Percentiles rank a stretch among this genome's conserved stretches.
phyloP scores from a whole-genome alignment of 2,888 invertebrate genomes.

The Dusona sp. region DNA sequence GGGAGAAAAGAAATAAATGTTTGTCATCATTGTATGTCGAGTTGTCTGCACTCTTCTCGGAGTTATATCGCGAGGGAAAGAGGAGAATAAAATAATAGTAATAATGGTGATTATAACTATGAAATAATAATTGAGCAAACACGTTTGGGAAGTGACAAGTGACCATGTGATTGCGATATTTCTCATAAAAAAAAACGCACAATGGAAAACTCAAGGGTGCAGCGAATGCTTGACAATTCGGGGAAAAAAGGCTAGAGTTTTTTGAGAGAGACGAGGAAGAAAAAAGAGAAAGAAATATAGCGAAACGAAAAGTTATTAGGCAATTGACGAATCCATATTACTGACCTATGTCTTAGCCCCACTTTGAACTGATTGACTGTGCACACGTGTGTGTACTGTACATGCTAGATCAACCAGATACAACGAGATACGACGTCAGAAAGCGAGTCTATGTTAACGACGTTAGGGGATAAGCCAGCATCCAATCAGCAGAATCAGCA shows the following conservation, averaged over 20 bases:
- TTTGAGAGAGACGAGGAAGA: not conserved
- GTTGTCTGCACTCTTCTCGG: conserved; percentile 71
- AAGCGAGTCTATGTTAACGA: conserved; percentile 75
- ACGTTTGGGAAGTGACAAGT: conserved; percentile 83
- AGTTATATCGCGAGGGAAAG: conserved; percentile 33
- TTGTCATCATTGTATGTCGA: conserved; percentile 42
- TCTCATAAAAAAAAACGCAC: conserved; percentile 65
- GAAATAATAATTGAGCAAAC: conserved; percentile 47
- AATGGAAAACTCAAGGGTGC: conserved; percentile 30
- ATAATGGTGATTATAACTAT: not conserved
- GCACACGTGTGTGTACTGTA: conserved; percentile 72
- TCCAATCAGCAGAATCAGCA: conserved; percentile 71
- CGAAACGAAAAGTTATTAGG: conserved; percentile 14
- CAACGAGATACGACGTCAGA: conserved; percentile 76
- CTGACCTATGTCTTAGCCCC: conserved; percentile 63
- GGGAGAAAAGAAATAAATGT: conserved; percentile 15
- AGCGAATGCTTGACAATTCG: not conserved
- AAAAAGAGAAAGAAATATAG: conserved; percentile 11
- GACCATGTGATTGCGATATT: conserved; percentile 81
- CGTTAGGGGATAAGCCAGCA: conserved; percentile 73
- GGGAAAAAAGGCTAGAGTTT: not conserved
- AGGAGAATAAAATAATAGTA: not conserved
- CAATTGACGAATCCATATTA: conserved; percentile 51
- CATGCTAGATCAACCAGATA: conserved; percentile 79
- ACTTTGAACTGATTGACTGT: conserved; percentile 76